Evolutionary conservation across 2,888 invertebrate genomes (phyloP).

Genomic region (Ochlodes sylvanus): DNA sequence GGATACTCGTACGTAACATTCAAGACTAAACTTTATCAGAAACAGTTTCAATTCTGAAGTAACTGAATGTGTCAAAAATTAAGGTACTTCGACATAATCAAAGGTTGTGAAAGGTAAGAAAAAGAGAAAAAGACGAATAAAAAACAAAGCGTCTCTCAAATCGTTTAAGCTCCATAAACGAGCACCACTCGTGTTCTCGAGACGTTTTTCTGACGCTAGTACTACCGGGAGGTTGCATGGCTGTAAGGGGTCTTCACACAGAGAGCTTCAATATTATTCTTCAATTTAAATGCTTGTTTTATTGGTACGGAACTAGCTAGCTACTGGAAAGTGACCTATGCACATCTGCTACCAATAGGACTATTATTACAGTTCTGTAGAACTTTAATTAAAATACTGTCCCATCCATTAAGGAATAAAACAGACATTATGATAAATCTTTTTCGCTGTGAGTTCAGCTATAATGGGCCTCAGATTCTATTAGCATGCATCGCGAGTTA

Average conservation of each 20-base stretch:
- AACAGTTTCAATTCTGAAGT: too few relatives aligned
- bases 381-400: too few relatives aligned
- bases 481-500: too few relatives aligned
- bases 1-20: too few relatives aligned
- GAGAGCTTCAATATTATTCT: neutral
- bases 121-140: conserved; percentile 6
- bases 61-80: too few relatives aligned
- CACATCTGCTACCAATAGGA: neutral
- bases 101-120: neutral
- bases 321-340: too few relatives aligned
- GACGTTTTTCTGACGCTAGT: conserved; percentile 34
- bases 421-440: too few relatives aligned
- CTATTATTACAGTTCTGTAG: neutral
- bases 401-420: too few relatives aligned
- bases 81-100: neutral
- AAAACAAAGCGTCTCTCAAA: conserved; percentile 40
- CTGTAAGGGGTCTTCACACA: conserved; percentile 23
- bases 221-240: conserved; percentile 12
- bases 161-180: conserved; percentile 43
- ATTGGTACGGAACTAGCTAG: neutral
- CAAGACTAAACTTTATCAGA: too few relatives aligned
- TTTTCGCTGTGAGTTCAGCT: too few relatives aligned
- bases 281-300: neutral
- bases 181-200: conserved; percentile 43
- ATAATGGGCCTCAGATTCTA: too few relatives aligned